A percentile compares a stretch with the other conserved stretches of the same genome.
Conservation (phyloP, 2,797 vertebrate genomes). For the Cacajao melanocephalus region DNA sequence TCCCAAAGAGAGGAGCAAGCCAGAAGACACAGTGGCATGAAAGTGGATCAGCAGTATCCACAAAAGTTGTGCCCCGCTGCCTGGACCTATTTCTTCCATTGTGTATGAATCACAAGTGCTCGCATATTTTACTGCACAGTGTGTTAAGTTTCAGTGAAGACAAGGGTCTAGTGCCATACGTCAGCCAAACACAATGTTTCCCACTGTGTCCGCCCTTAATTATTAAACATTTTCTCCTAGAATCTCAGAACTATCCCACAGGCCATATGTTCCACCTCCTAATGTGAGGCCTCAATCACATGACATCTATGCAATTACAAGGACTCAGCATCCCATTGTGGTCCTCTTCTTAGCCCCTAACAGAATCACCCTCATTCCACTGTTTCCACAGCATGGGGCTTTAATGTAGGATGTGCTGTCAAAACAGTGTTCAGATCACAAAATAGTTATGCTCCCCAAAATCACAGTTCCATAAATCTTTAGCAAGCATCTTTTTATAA, state of each 20-base stretch:
- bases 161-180: not conserved
- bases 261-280: not conserved
- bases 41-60: not conserved
- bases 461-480: not conserved
- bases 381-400: not conserved
- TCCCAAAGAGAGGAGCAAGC: not conserved
- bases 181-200: not conserved
- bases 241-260: not conserved
- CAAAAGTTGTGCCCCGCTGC: accelerated
- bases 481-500: not conserved
- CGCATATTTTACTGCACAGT: too few relatives aligned
- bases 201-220: accelerated
- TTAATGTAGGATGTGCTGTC: not conserved
- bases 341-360: not conserved
- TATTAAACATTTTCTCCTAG: not conserved
- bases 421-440: not conserved
- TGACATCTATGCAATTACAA: not conserved
- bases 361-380: not conserved
- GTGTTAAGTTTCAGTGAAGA: not conserved
- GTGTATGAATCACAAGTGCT: not conserved
- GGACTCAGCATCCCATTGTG: accelerated
- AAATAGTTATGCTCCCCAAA: not conserved
- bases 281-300: not conserved
- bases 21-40: not conserved
- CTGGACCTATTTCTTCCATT: not conserved